Percentiles rank a stretch among this genome's conserved stretches.
phyloP scores from a whole-genome alignment of 2,888 invertebrate genomes.

The Agrochola lychnidis region DNA sequence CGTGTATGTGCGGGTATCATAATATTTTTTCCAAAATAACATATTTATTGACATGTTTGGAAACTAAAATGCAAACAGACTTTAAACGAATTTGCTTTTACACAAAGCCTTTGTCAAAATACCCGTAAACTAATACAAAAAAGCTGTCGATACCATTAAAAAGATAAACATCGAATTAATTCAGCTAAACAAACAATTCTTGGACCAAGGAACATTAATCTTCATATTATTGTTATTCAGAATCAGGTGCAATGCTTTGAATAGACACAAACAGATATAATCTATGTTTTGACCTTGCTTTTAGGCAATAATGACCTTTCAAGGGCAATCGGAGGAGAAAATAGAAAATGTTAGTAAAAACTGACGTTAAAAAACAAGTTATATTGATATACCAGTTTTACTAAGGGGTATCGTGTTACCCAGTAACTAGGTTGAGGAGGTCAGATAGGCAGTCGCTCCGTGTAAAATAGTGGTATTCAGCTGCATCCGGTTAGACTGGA shows the following conservation, averaged over 20 bases:
- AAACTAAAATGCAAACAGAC: not conserved
- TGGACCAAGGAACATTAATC: slow-evolving; percentile 35
- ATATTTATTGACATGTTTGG: not conserved
- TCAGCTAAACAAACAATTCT: slow-evolving; percentile 19
- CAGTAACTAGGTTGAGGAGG: too few species aligned
- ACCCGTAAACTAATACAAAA: not conserved
- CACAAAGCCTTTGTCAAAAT: not conserved
- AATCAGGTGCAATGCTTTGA: slow-evolving; percentile 45
- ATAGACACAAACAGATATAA: slow-evolving; percentile 37
- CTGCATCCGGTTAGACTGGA: too few species aligned
- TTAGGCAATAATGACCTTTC: not conserved
- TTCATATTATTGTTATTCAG: slow-evolving; percentile 40
- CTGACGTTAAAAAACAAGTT: not conserved
- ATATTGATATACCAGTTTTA: too few species aligned
- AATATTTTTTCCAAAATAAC: not conserved
- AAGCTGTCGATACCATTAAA: slow-evolving; percentile 2
- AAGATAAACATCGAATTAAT: slow-evolving; percentile 15
- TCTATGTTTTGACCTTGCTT: slow-evolving; percentile 28
- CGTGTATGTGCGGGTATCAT: too few species aligned
- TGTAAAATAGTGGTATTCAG: too few species aligned
- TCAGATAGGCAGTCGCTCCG: too few species aligned
- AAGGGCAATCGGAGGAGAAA: slow-evolving; percentile 12
- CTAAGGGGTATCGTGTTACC: too few species aligned
- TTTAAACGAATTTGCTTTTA: not conserved
- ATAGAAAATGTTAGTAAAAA: not conserved